Conservation (phyloP, 1,140 invertebrate genomes). For the Solen grandis region DNA sequence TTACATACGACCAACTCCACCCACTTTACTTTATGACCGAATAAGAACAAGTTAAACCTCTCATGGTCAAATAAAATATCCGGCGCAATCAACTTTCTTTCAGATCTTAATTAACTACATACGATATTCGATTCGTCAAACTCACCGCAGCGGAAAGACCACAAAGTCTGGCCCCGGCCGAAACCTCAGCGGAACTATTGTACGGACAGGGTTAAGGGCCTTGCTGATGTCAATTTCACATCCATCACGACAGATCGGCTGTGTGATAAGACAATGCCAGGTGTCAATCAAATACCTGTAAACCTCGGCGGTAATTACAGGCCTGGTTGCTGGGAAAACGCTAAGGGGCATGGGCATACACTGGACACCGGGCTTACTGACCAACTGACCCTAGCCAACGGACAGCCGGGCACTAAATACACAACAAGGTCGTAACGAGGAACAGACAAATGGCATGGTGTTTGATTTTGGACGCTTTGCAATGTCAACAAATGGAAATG, state of each 20-base stretch:
- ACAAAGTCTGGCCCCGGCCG: neutral
- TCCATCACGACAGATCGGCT: slow-evolving; percentile 36
- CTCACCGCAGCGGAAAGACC: slow-evolving; percentile 13
- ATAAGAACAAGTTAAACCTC: slow-evolving; percentile 36
- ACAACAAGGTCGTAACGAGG: too few relatives aligned
- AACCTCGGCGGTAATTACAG: slow-evolving; percentile 43
- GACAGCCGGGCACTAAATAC: too few relatives aligned
- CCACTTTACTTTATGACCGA: slow-evolving; percentile 40
- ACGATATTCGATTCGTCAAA: slow-evolving; percentile 50
- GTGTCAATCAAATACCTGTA: slow-evolving; percentile 43
- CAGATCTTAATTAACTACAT: slow-evolving; percentile 52
- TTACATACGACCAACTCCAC: slow-evolving; percentile 19
- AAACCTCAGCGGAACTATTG: too few relatives aligned
- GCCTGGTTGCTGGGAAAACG: slow-evolving; percentile 32
- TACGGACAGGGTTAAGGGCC: slow-evolving; percentile 24
- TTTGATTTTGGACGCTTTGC: too few relatives aligned
- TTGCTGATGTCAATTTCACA: slow-evolving; percentile 29
- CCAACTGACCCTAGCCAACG: slow-evolving; percentile 35
- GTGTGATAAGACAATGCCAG: slow-evolving; percentile 52
- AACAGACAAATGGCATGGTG: too few relatives aligned
- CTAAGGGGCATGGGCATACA: slow-evolving; percentile 21
- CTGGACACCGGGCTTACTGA: slow-evolving; percentile 15
- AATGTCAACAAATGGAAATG: too few relatives aligned
- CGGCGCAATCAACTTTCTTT: slow-evolving; percentile 25
- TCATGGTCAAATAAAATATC: slow-evolving; percentile 39